Percentiles rank a stretch among this genome's conserved stretches.
Evolutionary conservation across 2,113 vertebrate genomes (phyloP).

Genomic region (Beaufortia kweichowensis): DNA sequence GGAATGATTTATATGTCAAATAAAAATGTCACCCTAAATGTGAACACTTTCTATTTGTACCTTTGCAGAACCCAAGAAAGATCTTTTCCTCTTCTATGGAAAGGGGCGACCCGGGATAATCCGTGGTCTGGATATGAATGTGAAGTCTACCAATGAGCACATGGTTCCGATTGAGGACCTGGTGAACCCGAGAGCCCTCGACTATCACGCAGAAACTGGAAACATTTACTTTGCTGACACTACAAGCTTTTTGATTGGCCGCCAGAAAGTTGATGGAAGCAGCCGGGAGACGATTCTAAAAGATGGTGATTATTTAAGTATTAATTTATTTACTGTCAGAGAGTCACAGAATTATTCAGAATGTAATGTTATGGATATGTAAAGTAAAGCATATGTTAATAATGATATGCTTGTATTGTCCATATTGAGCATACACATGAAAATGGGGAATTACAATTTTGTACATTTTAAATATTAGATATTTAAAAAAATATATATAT

Average conservation of each 20-base stretch:
- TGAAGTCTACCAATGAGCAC: constrained; percentile 90
- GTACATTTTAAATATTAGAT: too few relatives aligned
- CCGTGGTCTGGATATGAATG: constrained; percentile 91
- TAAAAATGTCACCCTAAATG: neutral
- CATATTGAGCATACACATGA: too few relatives aligned
- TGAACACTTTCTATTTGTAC: constrained; percentile 66
- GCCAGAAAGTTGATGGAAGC: constrained; percentile 93
- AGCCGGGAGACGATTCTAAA: constrained; percentile 92
- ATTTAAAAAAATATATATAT: too few relatives aligned
- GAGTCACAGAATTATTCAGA: too few relatives aligned
- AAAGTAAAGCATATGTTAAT: neutral
- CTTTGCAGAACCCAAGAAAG: constrained; percentile 89
- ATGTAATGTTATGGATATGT: neutral
- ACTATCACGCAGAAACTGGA: constrained; percentile 90
- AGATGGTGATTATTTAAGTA: constrained; percentile 76
- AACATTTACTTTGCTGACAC: constrained; percentile 98
- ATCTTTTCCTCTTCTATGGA: constrained; percentile 97
- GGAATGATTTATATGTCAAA: too few relatives aligned
- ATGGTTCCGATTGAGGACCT: constrained; percentile 94
- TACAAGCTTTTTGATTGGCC: constrained; percentile 95
- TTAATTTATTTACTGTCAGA: neutral
- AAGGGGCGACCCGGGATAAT: constrained; percentile 97
- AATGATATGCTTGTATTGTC: too few relatives aligned
- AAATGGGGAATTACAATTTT: too few relatives aligned
- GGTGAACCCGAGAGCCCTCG: constrained; percentile 94